A percentile compares a stretch with the other conserved stretches of the same genome.
Conservation (phyloP, 2,797 vertebrate species). For the Macropodus opercularis region DNA sequence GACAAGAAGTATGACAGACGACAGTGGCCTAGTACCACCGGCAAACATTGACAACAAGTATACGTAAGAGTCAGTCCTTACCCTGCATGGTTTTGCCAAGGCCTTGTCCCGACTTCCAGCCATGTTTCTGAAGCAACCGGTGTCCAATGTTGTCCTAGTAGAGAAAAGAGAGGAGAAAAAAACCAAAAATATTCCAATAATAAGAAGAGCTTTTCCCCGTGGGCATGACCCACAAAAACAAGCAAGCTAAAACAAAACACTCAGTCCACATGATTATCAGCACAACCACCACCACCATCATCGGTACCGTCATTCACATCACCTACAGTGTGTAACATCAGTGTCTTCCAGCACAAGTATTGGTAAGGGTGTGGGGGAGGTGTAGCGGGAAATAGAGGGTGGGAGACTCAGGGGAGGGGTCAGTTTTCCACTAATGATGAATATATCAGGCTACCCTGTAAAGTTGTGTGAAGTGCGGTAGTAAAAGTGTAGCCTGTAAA, state of each 20-base stretch:
- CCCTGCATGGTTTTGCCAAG: constrained; percentile 98
- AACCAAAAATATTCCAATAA: constrained; percentile 99
- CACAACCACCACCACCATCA: constrained; percentile 76
- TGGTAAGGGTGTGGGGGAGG: constrained; percentile 50
- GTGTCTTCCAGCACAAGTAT: constrained; percentile 78
- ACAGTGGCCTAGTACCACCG: constrained; percentile 49
- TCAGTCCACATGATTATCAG: constrained; percentile 80
- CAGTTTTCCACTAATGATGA: constrained; percentile 56
- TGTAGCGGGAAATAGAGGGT: constrained; percentile 39
- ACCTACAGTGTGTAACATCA: constrained; percentile 80
- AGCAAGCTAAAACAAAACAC: constrained; percentile 62
- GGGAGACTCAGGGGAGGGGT: constrained; percentile 53
- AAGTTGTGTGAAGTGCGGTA: no score
- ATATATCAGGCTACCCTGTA: constrained; percentile 55
- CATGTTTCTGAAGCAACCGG: constrained; percentile 99
- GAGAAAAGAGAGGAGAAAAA: constrained; percentile 94
- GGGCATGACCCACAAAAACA: constrained; percentile 71
- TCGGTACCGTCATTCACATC: constrained; percentile 71
- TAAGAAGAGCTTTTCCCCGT: constrained; percentile 93
- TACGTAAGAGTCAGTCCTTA: constrained; percentile 79
- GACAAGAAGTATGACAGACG: constrained; percentile 58
- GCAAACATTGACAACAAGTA: constrained; percentile 34
- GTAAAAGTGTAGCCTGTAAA: constrained; percentile 62
- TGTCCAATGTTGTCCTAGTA: constrained; percentile 99
- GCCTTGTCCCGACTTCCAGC: constrained; percentile 99